Evolutionary conservation across 23 tunicate species (phyloP).

Genomic region (Diplosoma virens): DNA sequence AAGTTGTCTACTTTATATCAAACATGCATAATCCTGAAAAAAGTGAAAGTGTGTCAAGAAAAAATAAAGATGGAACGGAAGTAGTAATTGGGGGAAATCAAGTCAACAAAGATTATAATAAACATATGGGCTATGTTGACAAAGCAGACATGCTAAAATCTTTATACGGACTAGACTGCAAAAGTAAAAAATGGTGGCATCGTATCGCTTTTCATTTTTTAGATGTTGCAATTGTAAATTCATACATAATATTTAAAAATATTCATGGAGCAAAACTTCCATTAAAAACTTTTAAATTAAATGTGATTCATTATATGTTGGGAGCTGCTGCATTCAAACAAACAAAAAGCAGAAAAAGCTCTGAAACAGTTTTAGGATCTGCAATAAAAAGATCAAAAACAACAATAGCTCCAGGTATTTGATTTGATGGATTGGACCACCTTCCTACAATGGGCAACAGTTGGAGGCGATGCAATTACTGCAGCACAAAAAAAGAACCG

Average conservation of each 20-base stretch:
- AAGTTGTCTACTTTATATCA: constrained; percentile 4
- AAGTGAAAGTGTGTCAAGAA: not conserved
- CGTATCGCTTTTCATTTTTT: constrained; percentile 19
- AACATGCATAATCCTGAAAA: not conserved
- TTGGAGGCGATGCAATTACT: constrained; percentile 2
- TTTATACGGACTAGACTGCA: not conserved
- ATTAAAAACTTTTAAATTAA: not conserved
- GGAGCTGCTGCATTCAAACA: too few relatives aligned
- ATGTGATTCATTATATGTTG: not conserved
- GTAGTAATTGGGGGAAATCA: not conserved
- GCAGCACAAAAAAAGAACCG: not conserved
- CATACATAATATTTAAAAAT: not conserved
- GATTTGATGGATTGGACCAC: not conserved
- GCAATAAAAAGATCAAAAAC: not conserved
- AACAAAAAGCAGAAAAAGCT: not conserved
- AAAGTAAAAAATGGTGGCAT: constrained; percentile 31
- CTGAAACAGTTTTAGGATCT: not conserved
- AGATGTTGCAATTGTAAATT: constrained; percentile 5
- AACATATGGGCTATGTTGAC: constrained; percentile 19
- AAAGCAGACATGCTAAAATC: constrained; percentile 21
- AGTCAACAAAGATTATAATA: constrained; percentile 26
- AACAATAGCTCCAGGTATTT: not conserved
- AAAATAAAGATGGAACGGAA: constrained; percentile 10
- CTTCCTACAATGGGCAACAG: not conserved
- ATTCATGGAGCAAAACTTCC: not conserved